A percentile compares a stretch with the other conserved stretches of the same genome.
These are phyloP conservation scores for Zosterops japonicus DNA, from an alignment of 2,113 vertebrate species.

Conservation along the genomic window DNA sequence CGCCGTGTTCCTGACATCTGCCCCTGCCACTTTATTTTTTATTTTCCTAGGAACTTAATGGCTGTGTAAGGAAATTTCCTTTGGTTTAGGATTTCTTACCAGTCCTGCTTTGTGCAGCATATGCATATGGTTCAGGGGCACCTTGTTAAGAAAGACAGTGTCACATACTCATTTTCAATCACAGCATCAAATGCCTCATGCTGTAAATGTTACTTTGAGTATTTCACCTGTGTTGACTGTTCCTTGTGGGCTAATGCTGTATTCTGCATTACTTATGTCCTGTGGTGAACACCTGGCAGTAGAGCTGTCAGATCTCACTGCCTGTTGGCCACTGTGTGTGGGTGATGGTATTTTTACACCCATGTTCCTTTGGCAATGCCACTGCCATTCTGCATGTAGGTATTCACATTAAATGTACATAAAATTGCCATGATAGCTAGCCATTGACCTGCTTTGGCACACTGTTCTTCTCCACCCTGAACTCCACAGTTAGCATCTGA, in stretches of 20 bases:
- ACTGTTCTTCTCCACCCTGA: background rate
- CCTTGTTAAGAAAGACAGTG: background rate
- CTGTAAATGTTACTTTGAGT: slow-evolving; percentile 8
- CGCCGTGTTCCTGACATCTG: background rate
- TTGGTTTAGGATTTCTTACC: background rate
- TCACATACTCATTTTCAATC: background rate
- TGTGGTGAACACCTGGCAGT: background rate
- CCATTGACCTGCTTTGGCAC: background rate
- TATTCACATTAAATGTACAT: background rate
- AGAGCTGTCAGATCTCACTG: background rate
- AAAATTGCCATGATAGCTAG: background rate
- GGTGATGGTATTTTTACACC: background rate
- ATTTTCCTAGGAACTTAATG: background rate
- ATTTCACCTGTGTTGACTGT: slow-evolving; percentile 8
- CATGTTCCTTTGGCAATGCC: background rate
- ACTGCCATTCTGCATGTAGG: slow-evolving; percentile 2
- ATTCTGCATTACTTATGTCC: background rate
- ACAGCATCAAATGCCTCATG: background rate
- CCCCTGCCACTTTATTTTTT: background rate
- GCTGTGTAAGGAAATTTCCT: background rate
- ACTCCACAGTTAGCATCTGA: background rate
- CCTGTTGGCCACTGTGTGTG: background rate
- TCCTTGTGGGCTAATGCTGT: background rate
- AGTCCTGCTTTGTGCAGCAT: background rate
- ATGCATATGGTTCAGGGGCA: background rate